Percentiles rank a stretch among this genome's conserved stretches.
Evolutionary conservation across 1,140 invertebrate species (phyloP).

Genomic region (Drosophila triauraria): DNA sequence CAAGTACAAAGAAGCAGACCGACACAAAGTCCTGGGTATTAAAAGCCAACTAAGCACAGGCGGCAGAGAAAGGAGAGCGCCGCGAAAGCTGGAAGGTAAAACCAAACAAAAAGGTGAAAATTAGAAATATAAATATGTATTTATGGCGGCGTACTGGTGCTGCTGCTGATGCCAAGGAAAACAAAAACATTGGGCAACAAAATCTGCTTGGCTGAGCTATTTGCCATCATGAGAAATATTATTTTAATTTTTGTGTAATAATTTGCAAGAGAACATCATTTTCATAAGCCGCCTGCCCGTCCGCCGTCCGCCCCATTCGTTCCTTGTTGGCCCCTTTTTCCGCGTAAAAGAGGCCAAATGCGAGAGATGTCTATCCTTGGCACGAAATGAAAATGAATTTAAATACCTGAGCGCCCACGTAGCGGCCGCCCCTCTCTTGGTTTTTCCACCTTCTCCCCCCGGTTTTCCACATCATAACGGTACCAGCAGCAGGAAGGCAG

Average conservation of each 20-base stretch:
- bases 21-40: slow-evolving; percentile 29
- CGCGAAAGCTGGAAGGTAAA: slow-evolving; percentile 26
- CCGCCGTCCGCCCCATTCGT: not conserved
- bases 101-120: slow-evolving; percentile 72
- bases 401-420: slow-evolving; percentile 64
- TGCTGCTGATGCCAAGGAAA: slow-evolving; percentile 14
- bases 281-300: slow-evolving; percentile 25
- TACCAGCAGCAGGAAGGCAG: slow-evolving; percentile 34
- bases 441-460: not conserved
- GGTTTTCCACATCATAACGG: slow-evolving; percentile 31
- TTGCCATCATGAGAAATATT: slow-evolving; percentile 79
- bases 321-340: slow-evolving; percentile 15
- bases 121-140: slow-evolving; percentile 66
- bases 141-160: not conserved
- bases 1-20: slow-evolving; percentile 13
- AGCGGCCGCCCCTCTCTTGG: slow-evolving; percentile 5
- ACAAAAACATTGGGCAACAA: slow-evolving; percentile 19
- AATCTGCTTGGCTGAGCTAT: slow-evolving; percentile 70
- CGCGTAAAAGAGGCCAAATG: slow-evolving; percentile 48
- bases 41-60: slow-evolving; percentile 54
- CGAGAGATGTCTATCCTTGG: slow-evolving; percentile 64
- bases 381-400: slow-evolving; percentile 73
- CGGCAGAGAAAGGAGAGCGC: slow-evolving; percentile 45
- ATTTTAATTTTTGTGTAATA: slow-evolving; percentile 77
- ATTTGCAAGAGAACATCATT: slow-evolving; percentile 72